Evolutionary conservation across 2,888 invertebrate genomes (phyloP).

Genomic region (Deilephila elpenor): DNA sequence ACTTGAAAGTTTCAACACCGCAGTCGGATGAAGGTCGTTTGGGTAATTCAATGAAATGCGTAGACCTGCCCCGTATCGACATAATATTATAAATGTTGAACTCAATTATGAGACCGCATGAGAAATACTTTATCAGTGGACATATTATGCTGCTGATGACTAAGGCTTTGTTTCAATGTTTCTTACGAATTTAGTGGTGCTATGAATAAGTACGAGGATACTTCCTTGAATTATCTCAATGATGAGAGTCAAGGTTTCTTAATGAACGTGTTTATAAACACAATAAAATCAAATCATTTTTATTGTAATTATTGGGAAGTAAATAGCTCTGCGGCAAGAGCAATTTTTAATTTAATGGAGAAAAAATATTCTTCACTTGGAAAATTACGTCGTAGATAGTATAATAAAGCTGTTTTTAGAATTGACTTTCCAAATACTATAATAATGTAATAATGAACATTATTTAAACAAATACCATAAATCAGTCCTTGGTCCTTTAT

Average conservation of each 20-base stretch:
- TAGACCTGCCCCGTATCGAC: constrained; percentile 24
- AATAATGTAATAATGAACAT: too few species aligned
- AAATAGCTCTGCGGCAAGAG: too few species aligned
- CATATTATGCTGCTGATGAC: background rate
- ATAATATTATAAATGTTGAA: constrained; percentile 6
- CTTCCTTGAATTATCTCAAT: background rate
- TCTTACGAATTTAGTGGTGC: background rate
- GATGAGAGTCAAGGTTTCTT: background rate
- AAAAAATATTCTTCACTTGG: too few species aligned
- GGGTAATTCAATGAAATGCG: constrained; percentile 30
- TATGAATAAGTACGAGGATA: background rate
- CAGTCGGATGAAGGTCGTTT: constrained; percentile 68
- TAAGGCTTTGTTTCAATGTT: background rate
- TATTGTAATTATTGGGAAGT: too few species aligned
- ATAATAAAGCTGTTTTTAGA: too few species aligned
- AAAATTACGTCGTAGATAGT: too few species aligned
- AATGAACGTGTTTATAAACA: too few species aligned
- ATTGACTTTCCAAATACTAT: too few species aligned
- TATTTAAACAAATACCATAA: too few species aligned
- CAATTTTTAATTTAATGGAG: too few species aligned
- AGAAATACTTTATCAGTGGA: background rate
- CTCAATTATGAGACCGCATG: constrained; percentile 1
- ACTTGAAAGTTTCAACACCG: constrained; percentile 72
- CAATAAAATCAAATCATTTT: too few species aligned
- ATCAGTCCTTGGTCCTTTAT: too few species aligned